phyloP scores from a whole-genome alignment of 2,888 invertebrate species.

The Pammene aurita region DNA sequence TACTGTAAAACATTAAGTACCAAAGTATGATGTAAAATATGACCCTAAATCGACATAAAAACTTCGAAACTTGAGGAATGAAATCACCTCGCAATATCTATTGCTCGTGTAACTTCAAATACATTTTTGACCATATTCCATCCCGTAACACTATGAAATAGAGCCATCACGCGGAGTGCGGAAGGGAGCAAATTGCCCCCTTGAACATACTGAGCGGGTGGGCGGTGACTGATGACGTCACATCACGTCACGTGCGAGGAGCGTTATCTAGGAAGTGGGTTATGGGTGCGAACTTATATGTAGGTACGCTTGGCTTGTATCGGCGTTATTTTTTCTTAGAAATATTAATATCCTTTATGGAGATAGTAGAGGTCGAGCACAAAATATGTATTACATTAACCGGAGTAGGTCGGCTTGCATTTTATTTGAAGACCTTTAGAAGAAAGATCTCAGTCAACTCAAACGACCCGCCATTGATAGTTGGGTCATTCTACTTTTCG shows the following conservation, averaged over 20 bases:
- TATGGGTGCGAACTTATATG: constrained; percentile 23
- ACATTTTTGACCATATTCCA: constrained; percentile 25
- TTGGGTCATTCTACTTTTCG: too few relatives aligned
- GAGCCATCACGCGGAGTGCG: constrained; percentile 24
- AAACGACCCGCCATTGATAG: too few relatives aligned
- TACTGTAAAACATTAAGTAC: too few relatives aligned
- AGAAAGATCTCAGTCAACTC: background rate
- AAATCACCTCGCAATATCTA: constrained; percentile 15
- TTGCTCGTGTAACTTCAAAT: constrained; percentile 17
- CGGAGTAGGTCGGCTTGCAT: background rate
- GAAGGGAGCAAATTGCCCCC: constrained; percentile 32
- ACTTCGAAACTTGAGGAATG: constrained; percentile 1
- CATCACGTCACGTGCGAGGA: constrained; percentile 27
- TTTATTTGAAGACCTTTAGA: background rate
- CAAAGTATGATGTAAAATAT: background rate
- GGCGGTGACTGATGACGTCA: constrained; percentile 41
- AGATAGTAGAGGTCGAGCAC: background rate
- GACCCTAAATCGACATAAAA: constrained; percentile 6
- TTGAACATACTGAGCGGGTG: constrained; percentile 24
- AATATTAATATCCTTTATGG: background rate
- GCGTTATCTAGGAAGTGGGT: constrained; percentile 35
- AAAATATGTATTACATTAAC: background rate
- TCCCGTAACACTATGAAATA: constrained; percentile 25
- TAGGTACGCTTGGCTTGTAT: constrained; percentile 13
- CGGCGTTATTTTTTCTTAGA: background rate